phyloP scores from a whole-genome alignment of 1,140 invertebrate species.

The Helicoverpa armigera region DNA sequence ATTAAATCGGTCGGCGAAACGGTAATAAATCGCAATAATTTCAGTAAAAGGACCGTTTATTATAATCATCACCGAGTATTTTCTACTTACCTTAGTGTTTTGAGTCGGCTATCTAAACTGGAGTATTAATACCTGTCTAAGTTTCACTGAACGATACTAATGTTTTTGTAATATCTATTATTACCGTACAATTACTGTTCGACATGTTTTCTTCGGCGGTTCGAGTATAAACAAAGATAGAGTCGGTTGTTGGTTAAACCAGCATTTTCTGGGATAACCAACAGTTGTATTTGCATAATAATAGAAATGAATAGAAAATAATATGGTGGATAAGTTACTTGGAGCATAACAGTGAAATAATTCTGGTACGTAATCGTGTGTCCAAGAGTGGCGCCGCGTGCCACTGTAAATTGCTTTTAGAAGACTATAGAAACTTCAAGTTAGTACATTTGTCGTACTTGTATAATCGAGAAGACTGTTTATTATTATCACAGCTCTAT shows the following conservation, averaged over 20 bases:
- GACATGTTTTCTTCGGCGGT: conserved; percentile 22
- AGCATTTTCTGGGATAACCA: neutral
- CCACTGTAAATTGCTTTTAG: no score
- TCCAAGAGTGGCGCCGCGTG: no score
- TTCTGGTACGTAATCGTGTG: no score
- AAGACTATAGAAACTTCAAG: no score
- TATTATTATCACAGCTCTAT: no score
- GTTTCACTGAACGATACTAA: conserved; percentile 40
- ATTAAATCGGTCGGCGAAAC: conserved; percentile 54
- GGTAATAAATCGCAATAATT: conserved; percentile 56
- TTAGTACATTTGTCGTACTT: no score
- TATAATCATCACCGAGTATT: conserved; percentile 33
- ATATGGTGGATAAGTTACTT: conserved; percentile 10
- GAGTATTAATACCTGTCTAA: conserved; percentile 27
- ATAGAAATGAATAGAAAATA: neutral
- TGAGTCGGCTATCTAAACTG: conserved; percentile 24
- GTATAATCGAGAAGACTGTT: no score
- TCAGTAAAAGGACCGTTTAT: conserved; percentile 46
- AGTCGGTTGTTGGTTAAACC: conserved; percentile 15
- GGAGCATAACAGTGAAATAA: conserved; percentile 3
- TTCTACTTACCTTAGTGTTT: conserved; percentile 1
- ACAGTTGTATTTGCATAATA: conserved; percentile 1
- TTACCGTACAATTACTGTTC: conserved; percentile 25
- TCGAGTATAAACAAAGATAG: conserved; percentile 20
- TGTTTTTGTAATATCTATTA: conserved; percentile 42